A percentile compares a stretch with the other conserved stretches of the same genome.
phyloP scores from a whole-genome alignment of 2,797 vertebrate species.

The Rallus crepitans region DNA sequence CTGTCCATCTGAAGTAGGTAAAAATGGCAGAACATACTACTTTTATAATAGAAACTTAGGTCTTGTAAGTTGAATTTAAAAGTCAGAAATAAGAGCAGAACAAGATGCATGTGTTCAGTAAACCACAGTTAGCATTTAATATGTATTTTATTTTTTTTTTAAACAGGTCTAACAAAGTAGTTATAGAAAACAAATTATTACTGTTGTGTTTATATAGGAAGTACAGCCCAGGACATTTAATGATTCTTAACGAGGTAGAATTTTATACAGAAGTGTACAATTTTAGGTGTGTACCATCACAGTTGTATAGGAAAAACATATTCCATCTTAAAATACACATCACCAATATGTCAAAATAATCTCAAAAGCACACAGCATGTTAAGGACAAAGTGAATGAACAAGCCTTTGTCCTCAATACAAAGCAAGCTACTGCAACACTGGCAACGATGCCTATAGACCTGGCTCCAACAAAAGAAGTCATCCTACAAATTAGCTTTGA shows the following conservation, averaged over 20 bases:
- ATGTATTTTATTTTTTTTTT: neutral
- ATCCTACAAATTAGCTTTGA: neutral
- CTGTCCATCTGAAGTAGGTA: neutral
- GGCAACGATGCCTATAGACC: neutral
- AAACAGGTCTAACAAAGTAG: neutral
- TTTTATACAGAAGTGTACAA: neutral
- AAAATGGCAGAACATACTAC: neutral
- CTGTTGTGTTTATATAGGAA: neutral
- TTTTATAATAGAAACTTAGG: too few species aligned
- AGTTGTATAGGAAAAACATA: neutral
- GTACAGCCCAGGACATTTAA: neutral
- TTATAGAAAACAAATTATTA: neutral
- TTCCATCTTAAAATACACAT: neutral
- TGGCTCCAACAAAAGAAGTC: neutral
- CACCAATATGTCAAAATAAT: neutral
- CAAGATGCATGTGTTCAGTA: neutral
- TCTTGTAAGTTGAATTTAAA: neutral
- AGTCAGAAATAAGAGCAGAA: neutral
- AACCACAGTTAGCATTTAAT: neutral
- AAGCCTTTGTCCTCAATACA: neutral
- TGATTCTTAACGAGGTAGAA: neutral
- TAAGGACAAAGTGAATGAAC: neutral
- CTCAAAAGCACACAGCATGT: neutral
- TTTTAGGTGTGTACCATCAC: neutral
- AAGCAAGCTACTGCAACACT: neutral